Percentiles rank a stretch among this genome's conserved stretches.
Evolutionary conservation across 2,113 vertebrate species (phyloP).

Genomic region (Paraplagusia blochii): DNA sequence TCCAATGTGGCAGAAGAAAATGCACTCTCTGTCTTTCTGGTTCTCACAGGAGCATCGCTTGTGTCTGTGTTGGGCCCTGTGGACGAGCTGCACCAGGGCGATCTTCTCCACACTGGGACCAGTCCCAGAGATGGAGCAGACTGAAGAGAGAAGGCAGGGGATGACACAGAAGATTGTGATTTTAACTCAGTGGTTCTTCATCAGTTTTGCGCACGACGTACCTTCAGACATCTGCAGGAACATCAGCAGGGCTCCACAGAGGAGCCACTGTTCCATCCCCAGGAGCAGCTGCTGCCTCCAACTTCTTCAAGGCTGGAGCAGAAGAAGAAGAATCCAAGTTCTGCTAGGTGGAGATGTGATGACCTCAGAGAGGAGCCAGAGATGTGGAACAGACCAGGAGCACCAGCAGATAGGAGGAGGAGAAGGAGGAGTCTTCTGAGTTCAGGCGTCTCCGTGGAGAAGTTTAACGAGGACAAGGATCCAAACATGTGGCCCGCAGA

Average conservation of each 20-base stretch:
- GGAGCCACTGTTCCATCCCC: no score
- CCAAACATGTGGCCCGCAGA: conserved; percentile 39
- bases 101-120: conserved; percentile 36
- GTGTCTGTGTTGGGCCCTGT: conserved; percentile 47
- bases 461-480: conserved; percentile 36
- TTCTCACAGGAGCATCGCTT: conserved; percentile 80
- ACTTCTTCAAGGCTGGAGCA: no score
- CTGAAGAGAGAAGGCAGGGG: conserved; percentile 19
- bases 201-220: no score
- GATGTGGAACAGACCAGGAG: neutral
- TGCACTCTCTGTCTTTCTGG: conserved; percentile 79
- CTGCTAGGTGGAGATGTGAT: no score
- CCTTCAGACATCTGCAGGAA: no score
- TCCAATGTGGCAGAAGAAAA: conserved; percentile 82
- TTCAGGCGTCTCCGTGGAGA: no score
- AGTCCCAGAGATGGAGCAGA: conserved; percentile 5
- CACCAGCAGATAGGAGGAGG: conserved; percentile 16
- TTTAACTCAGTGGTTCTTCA: no score
- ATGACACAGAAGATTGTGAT: neutral
- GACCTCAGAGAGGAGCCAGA: no score
- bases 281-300: no score
- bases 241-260: no score
- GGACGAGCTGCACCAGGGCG: conserved; percentile 30
- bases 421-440: no score
- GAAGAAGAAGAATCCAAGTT: no score